A percentile compares a stretch with the other conserved stretches of the same genome.
These are phyloP conservation scores for Labeo catla DNA, from an alignment of 2,113 vertebrate genomes.

Conservation along the genomic window DNA sequence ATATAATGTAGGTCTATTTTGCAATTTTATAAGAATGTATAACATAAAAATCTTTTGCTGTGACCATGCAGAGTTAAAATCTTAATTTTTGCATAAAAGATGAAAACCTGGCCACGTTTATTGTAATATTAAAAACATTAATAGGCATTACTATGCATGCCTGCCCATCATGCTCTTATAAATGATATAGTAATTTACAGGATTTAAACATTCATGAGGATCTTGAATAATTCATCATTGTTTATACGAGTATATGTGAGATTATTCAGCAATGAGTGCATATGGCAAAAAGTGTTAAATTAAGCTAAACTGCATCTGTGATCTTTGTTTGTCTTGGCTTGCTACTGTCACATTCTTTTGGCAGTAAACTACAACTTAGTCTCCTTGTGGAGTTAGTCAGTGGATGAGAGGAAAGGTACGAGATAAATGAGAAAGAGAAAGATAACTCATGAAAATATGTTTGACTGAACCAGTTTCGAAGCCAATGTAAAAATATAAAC, in stretches of 20 bases:
- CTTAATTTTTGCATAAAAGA: neutral
- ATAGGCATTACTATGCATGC: neutral
- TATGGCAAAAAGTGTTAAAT: neutral
- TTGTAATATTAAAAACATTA: conserved; percentile 10
- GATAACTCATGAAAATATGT: neutral
- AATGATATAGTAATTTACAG: conserved; percentile 1
- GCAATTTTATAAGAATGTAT: neutral
- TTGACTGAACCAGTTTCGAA: neutral
- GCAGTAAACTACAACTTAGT: too few species aligned
- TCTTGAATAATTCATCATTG: conserved; percentile 18
- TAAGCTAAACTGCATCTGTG: neutral
- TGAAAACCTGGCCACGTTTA: neutral
- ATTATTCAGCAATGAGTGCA: neutral
- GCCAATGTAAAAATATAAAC: neutral
- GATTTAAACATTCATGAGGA: neutral
- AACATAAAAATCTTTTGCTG: neutral
- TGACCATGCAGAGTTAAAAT: neutral
- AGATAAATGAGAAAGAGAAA: neutral
- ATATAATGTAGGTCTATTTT: neutral
- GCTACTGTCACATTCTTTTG: neutral
- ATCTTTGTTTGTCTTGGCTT: neutral
- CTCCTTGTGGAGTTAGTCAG: neutral
- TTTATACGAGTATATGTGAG: conserved; percentile 1
- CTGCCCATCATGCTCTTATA: neutral
- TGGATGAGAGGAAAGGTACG: neutral